Percentiles rank a stretch among this genome's conserved stretches.
phyloP scores from a whole-genome alignment of 2,797 vertebrate genomes.

The Vipera ursinii region DNA sequence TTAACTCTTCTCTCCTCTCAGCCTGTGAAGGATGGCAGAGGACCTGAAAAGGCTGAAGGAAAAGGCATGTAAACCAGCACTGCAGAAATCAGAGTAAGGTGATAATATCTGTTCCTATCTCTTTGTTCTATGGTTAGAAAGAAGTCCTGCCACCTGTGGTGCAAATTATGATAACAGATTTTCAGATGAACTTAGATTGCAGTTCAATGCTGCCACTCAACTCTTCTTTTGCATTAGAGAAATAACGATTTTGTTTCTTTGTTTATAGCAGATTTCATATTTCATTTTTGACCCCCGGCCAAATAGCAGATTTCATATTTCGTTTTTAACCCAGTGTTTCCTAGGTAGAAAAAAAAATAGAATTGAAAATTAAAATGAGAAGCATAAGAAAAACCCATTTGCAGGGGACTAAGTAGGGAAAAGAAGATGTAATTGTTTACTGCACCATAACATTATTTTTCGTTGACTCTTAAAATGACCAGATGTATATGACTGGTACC shows the following conservation, averaged over 20 bases:
- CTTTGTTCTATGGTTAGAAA: neutral
- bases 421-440: neutral
- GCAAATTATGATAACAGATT: neutral
- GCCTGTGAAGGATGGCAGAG: neutral
- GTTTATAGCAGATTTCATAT: neutral
- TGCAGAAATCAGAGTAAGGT: neutral
- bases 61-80: neutral
- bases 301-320: neutral
- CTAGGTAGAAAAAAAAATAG: neutral
- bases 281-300: neutral
- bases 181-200: neutral
- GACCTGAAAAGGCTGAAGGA: neutral
- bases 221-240: neutral
- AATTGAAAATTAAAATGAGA: neutral
- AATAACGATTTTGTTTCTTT: neutral
- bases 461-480: neutral
- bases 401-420: neutral
- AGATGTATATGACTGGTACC: neutral
- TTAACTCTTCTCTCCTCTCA: neutral
- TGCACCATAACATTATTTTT: neutral
- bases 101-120: neutral
- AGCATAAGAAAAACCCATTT: neutral
- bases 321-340: neutral
- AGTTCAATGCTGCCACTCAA: neutral
- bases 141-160: neutral